Conservation (phyloP, 2,888 invertebrate species). For the Nemapogon koenigi region DNA sequence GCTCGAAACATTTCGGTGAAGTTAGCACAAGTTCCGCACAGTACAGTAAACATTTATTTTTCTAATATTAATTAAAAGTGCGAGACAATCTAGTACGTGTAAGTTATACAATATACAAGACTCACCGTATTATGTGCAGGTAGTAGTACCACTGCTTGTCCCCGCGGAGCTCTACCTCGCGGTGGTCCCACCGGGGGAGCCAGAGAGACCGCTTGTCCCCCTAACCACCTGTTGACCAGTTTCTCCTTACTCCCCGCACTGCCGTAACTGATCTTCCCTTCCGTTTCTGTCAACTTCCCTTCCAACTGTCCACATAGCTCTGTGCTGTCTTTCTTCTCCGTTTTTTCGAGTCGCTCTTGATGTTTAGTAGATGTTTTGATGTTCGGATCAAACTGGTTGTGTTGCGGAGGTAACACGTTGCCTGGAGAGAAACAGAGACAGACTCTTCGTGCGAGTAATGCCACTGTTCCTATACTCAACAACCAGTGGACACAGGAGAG, state of each 20-base stretch:
- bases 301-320: slow-evolving; percentile 48
- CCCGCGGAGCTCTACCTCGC: slow-evolving; percentile 17
- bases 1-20: too few relatives aligned
- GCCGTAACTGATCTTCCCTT: slow-evolving; percentile 41
- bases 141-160: slow-evolving; percentile 34
- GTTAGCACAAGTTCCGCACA: too few relatives aligned
- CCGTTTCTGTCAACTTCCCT: slow-evolving; percentile 40
- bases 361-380: too few relatives aligned
- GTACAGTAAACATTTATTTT: too few relatives aligned
- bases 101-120: slow-evolving; percentile 12
- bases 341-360: slow-evolving; percentile 32
- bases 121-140: slow-evolving; percentile 56
- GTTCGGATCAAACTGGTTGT: slow-evolving; percentile 57
- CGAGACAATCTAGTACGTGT: too few relatives aligned
- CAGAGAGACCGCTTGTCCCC: slow-evolving; percentile 34
- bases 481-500: slow-evolving; percentile 65
- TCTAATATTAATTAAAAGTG: too few relatives aligned
- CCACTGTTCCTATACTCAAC: slow-evolving; percentile 56
- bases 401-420: slow-evolving; percentile 30
- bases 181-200: slow-evolving; percentile 16
- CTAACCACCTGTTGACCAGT: slow-evolving; percentile 65
- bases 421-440: slow-evolving; percentile 61
- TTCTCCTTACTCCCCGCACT: slow-evolving; percentile 61
- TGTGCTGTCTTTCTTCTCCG: slow-evolving; percentile 29
- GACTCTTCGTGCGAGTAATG: slow-evolving; percentile 57